Percentiles rank a stretch among this genome's conserved stretches.
Conservation (phyloP, 30 jellyfish, hydroid and myxozoan genomes). For the Cassiopea xamachana region DNA sequence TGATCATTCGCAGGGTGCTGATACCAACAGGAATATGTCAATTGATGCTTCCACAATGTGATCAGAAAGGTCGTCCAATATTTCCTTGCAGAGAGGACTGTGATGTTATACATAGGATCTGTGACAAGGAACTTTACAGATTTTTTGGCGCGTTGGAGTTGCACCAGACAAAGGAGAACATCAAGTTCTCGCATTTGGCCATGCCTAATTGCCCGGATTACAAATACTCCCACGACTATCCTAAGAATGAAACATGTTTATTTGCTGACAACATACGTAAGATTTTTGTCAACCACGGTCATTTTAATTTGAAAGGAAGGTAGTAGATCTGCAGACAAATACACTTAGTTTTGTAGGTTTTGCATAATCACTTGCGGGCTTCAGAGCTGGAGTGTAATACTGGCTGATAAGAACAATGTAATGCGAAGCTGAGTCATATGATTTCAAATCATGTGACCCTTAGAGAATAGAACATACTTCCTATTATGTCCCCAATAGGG, state of each 20-base stretch:
- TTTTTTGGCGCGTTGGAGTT: conserved; percentile 74
- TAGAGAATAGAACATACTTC: too few species aligned
- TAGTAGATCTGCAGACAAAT: too few species aligned
- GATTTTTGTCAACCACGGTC: not conserved
- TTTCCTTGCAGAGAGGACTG: conserved; percentile 79
- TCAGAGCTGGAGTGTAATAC: too few species aligned
- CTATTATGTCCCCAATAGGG: too few species aligned
- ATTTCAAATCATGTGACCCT: too few species aligned
- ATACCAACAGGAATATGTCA: conserved; percentile 69
- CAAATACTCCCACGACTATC: conserved; percentile 47
- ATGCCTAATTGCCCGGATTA: conserved; percentile 64
- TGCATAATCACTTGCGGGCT: too few species aligned
- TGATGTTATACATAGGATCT: conserved; percentile 20
- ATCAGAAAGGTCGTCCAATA: conserved; percentile 19
- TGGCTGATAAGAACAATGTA: too few species aligned
- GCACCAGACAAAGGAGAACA: conserved; percentile 18
- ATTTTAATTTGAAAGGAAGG: not conserved
- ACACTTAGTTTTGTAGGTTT: too few species aligned
- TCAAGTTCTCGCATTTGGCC: conserved; percentile 66
- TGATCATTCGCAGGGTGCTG: conserved; percentile 23
- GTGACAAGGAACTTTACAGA: conserved; percentile 57
- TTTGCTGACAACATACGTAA: conserved; percentile 64
- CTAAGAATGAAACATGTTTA: conserved; percentile 49
- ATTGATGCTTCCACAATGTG: conserved; percentile 59
- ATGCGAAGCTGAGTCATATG: too few species aligned